A percentile compares a stretch with the other conserved stretches of the same genome.
Conservation (phyloP, 2,113 vertebrate species). For the Callospermophilus lateralis region DNA sequence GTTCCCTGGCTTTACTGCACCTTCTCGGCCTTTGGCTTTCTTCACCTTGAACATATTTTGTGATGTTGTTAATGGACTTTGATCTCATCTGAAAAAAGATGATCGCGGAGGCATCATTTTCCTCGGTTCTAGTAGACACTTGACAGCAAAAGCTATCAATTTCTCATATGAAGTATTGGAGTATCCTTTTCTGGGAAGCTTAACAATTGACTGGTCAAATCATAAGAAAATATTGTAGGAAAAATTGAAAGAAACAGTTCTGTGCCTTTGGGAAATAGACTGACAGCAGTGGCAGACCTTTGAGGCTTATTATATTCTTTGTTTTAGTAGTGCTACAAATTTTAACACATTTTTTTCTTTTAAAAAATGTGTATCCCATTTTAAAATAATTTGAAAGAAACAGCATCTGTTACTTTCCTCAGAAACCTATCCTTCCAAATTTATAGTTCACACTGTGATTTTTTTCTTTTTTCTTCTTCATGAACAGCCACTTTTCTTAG, state of each 20-base stretch:
- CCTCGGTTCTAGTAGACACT: slow-evolving; percentile 21
- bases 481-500: slow-evolving; percentile 57
- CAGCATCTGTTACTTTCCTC: slow-evolving; percentile 76
- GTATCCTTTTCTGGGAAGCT: slow-evolving; percentile 64
- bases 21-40: slow-evolving; percentile 16
- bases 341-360: slow-evolving; percentile 64
- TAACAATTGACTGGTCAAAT: slow-evolving; percentile 74
- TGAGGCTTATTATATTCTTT: slow-evolving; percentile 74
- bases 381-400: slow-evolving; percentile 82
- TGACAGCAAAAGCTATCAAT: slow-evolving; percentile 70
- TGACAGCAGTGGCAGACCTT: slow-evolving; percentile 55
- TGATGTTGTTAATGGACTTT: slow-evolving; percentile 57
- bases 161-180: slow-evolving; percentile 55
- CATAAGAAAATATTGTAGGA: slow-evolving; percentile 71
- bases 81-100: slow-evolving; percentile 68
- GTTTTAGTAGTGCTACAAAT: slow-evolving; percentile 74
- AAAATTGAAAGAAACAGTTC: slow-evolving; percentile 70
- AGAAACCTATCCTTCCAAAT: slow-evolving; percentile 75
- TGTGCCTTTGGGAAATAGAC: slow-evolving; percentile 70
- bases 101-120: slow-evolving; percentile 9
- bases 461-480: slow-evolving; percentile 54
- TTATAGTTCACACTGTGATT: slow-evolving; percentile 55
- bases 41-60: neutral
- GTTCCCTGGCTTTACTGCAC: neutral
- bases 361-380: slow-evolving; percentile 62